These are phyloP conservation scores for Troides aeacus DNA, from an alignment of 2,888 invertebrate species.

Conservation along the genomic window DNA sequence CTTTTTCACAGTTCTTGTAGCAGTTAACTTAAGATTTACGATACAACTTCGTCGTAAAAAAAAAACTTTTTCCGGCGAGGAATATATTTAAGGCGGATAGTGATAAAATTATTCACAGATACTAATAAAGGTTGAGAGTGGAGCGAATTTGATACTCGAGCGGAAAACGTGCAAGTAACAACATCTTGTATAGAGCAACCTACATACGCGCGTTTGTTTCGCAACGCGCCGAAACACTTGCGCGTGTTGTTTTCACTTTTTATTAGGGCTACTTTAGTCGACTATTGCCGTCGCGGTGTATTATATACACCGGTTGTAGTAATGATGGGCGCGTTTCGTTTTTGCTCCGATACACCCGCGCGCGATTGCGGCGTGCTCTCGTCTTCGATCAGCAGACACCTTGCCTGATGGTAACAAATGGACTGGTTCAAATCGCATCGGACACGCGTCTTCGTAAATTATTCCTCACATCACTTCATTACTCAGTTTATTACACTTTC, in stretches of 20 bases:
- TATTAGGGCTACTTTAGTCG: conserved; percentile 46
- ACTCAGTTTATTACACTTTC: background rate
- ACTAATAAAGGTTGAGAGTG: conserved; percentile 17
- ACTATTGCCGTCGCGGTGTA: conserved; percentile 37
- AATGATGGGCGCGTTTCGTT: conserved; percentile 28
- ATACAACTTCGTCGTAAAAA: too few species aligned
- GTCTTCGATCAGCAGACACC: conserved; percentile 16
- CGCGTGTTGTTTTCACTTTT: conserved; percentile 47
- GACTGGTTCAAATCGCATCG: conserved; percentile 8
- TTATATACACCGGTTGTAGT: conserved; percentile 34
- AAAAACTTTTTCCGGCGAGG: too few species aligned
- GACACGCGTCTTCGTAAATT: conserved; percentile 13
- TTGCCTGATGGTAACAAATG: background rate
- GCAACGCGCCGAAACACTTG: conserved; percentile 19
- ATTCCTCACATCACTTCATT: background rate
- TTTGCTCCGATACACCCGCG: conserved; percentile 18
- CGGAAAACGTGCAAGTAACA: conserved; percentile 10
- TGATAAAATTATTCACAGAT: conserved; percentile 2
- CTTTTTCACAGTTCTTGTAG: too few species aligned
- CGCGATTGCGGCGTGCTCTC: conserved; percentile 28
- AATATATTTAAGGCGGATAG: too few species aligned
- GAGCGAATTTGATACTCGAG: conserved; percentile 16
- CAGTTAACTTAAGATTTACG: too few species aligned
- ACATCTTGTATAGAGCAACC: conserved; percentile 9
- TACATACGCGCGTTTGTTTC: conserved; percentile 9